Conservation (phyloP, 2,797 vertebrate genomes). For the Schizothorax lantsangensis region DNA sequence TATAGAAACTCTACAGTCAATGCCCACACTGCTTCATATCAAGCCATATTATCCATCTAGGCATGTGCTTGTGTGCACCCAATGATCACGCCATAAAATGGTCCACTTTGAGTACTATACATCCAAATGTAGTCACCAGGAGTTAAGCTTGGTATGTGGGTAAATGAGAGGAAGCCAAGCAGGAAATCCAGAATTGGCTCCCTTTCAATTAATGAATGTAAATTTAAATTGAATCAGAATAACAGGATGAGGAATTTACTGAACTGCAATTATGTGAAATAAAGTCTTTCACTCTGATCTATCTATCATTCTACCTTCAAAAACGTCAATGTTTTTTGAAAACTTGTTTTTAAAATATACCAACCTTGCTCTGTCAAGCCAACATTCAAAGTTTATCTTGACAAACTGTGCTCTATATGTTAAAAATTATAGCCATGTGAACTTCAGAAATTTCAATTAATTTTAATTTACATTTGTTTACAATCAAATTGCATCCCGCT, state of each 20-base stretch:
- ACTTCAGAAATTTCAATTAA: background rate
- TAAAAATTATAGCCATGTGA: background rate
- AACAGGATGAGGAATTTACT: background rate
- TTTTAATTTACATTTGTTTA: background rate
- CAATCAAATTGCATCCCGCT: background rate
- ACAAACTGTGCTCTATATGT: background rate
- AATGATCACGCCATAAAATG: background rate
- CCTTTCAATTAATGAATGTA: background rate
- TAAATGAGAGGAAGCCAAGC: background rate
- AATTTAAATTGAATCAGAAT: background rate
- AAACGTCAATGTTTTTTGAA: background rate
- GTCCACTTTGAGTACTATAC: background rate
- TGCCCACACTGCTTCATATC: background rate
- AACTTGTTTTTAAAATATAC: background rate
- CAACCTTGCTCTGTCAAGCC: background rate
- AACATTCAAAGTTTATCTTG: background rate
- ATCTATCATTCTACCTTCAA: background rate
- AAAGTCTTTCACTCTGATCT: background rate
- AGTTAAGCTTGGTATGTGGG: background rate
- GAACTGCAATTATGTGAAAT: background rate
- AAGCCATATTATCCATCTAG: conserved; percentile 18
- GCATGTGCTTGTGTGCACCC: background rate
- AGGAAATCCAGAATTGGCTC: background rate
- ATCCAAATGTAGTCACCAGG: background rate
- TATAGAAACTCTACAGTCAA: background rate